phyloP scores from a whole-genome alignment of 2,797 vertebrate species.

The Manis javanica region DNA sequence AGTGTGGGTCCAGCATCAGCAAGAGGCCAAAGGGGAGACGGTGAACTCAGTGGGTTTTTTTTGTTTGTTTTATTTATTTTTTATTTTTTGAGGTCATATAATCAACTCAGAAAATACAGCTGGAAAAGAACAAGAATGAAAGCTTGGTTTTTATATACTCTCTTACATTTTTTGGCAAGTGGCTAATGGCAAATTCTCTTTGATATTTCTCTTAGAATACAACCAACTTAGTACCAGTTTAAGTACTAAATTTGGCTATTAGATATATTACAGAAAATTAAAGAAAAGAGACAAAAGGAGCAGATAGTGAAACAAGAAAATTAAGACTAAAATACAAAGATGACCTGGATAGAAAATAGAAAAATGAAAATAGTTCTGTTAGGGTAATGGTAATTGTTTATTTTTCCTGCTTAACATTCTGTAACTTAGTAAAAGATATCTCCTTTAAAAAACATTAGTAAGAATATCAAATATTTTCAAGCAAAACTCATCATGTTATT shows the following conservation, averaged over 20 bases:
- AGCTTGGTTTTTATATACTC: background rate
- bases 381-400: background rate
- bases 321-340: background rate
- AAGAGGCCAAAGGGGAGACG: constrained; percentile 65
- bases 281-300: background rate
- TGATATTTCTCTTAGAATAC: background rate
- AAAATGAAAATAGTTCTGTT: constrained; percentile 27
- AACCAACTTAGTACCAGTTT: background rate
- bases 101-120: constrained; percentile 67
- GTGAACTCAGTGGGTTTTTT: constrained; percentile 26
- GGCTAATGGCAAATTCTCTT: background rate
- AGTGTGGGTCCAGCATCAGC: constrained; percentile 15
- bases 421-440: background rate
- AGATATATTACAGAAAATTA: background rate
- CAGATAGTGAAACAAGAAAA: background rate
- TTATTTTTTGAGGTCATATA: constrained; percentile 21
- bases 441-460: constrained; percentile 29
- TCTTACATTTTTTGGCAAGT: background rate
- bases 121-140: constrained; percentile 35
- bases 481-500: background rate
- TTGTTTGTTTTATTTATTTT: background rate
- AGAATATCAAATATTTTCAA: background rate
- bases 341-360: background rate
- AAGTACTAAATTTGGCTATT: background rate
- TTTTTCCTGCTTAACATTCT: background rate